Evolutionary conservation across 2,888 invertebrate genomes (phyloP).

Genomic region (Automeris io): DNA sequence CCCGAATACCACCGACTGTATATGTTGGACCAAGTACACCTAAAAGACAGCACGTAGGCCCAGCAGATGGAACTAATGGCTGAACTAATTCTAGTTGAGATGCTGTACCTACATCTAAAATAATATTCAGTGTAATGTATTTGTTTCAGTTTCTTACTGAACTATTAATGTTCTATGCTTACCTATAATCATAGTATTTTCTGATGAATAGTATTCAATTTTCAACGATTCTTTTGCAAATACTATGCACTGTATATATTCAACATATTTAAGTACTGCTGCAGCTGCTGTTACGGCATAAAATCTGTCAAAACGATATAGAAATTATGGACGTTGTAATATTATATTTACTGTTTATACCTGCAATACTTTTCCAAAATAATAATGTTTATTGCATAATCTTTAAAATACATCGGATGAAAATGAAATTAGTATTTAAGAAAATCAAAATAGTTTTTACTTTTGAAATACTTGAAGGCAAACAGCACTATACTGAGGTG

Average conservation of each 20-base stretch:
- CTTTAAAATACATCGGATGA: too few relatives aligned
- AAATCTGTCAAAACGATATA: conserved; percentile 82
- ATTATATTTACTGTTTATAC: too few relatives aligned
- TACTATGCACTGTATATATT: conserved; percentile 84
- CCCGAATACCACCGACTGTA: conserved; percentile 82
- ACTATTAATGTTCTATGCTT: too few relatives aligned
- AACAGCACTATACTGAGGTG: conserved; percentile 81
- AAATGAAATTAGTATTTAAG: too few relatives aligned
- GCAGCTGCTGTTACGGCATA: conserved; percentile 91
- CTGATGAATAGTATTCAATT: conserved; percentile 88
- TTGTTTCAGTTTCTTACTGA: too few relatives aligned
- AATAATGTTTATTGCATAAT: too few relatives aligned
- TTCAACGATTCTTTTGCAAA: conserved; percentile 87
- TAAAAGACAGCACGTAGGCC: conserved; percentile 59
- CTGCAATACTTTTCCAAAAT: too few relatives aligned
- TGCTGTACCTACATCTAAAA: conserved; percentile 87
- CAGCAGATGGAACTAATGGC: conserved; percentile 64
- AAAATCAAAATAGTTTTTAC: conserved; percentile 56
- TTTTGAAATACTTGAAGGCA: conserved; percentile 81
- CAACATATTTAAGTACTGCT: conserved; percentile 90
- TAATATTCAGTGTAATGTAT: not conserved
- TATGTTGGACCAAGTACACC: conserved; percentile 64
- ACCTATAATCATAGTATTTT: conserved; percentile 91
- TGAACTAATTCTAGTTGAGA: conserved; percentile 84
- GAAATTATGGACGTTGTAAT: too few relatives aligned